Evolutionary conservation across 2,113 vertebrate genomes (phyloP), one percentile per base, ranked within the genome.

Genomic region (Pardalotus punctatus): DNA sequence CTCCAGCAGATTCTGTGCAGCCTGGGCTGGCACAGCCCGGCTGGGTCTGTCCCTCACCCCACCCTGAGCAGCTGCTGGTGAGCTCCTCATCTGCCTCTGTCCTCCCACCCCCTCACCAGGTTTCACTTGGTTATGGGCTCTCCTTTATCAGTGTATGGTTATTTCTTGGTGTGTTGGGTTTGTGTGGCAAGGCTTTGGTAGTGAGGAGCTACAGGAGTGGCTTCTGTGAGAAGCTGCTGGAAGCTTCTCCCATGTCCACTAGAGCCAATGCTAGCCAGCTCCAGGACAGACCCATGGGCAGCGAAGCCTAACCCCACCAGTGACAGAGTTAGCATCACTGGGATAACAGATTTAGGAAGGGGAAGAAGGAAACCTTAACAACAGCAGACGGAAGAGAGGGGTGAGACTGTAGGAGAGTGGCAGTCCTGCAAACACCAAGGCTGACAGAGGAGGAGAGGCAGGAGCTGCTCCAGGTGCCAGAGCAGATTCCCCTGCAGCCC

Each of bases 251-350:
- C 14, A 1, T 38, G 54, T 69, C 12, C 14, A 3, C 14, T 51
- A 33, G 6, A 60, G 33, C 33, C 33, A 45, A 10, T 60, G 38
- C 27, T 38, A 38, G 36, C 33, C 36, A 35, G 14, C 33, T 77
- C 21, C 45, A 38, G 45, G 12, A 53, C 12, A 45, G 14, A 61
- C 6, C 11, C 33, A 10, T 1, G 0, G 42, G 31, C 0, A 0
- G 20, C 35, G 25, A 18, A 36, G 27, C 17, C 36, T 67, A 36
- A 42, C 62, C 27, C 43, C 27, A 29, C 16, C 45, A n/a, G 53
- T 36, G 51, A 11, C 23, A 27, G 74, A 14, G 40, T 7, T 4
- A 21, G 23, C 10, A 29, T 15, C 82, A 31, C 8, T 51, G 77
- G 28, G 38, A 18, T 40, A 25, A 31, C 38, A 53, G 33, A n/a